Percentiles rank a stretch among this genome's conserved stretches.
These are phyloP conservation scores for Pristionchus exspectatus DNA, from an alignment of 2,888 invertebrate species.

Conservation along the genomic window DNA sequence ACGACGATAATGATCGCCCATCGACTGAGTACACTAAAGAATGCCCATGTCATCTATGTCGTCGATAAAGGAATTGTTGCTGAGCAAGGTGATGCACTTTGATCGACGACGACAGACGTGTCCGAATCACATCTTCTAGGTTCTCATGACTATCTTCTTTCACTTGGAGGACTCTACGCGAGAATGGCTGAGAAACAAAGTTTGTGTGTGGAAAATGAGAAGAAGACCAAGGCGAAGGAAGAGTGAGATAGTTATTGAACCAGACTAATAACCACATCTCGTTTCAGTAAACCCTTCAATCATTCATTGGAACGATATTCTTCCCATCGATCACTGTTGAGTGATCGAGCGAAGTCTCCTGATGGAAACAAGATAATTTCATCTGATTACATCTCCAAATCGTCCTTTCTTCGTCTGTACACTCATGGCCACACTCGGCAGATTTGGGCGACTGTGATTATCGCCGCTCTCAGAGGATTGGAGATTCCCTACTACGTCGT, in stretches of 20 bases:
- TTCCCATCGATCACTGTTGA: neutral
- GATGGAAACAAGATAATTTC: neutral
- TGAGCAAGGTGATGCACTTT: conserved; percentile 55
- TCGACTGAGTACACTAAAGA: conserved; percentile 69
- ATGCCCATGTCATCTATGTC: conserved; percentile 63
- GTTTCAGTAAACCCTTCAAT: conserved; percentile 13
- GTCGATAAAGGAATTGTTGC: conserved; percentile 60
- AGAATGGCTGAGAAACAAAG: conserved; percentile 44
- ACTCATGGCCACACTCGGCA: neutral
- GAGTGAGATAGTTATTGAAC: neutral
- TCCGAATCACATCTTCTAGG: neutral
- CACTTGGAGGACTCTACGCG: conserved; percentile 11
- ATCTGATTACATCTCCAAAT: neutral
- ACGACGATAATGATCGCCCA: conserved; percentile 71
- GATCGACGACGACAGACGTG: neutral
- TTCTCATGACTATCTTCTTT: conserved; percentile 1
- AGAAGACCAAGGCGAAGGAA: neutral
- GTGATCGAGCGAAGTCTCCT: neutral
- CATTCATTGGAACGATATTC: neutral
- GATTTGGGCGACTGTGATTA: conserved; percentile 8
- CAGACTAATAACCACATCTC: neutral
- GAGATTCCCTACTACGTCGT: conserved; percentile 40
- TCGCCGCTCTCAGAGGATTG: conserved; percentile 2
- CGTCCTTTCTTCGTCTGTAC: conserved; percentile 25
- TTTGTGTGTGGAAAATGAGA: conserved; percentile 30